These are phyloP conservation scores for Hyperoodon ampullatus DNA, from an alignment of 2,113 vertebrate genomes.

Conservation along the genomic window DNA sequence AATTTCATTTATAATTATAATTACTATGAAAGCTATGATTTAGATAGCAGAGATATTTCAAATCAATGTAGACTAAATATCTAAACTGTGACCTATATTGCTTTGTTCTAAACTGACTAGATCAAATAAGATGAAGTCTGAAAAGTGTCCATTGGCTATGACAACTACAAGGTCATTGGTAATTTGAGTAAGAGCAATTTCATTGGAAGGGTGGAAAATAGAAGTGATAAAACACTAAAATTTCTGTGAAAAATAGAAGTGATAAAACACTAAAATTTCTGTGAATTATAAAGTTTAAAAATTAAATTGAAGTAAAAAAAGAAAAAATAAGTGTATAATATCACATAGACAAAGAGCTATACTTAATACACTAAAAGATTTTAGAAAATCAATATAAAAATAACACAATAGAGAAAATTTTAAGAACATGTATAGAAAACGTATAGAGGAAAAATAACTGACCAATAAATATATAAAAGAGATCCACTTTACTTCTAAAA, in stretches of 20 bases:
- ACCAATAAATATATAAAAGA: neutral
- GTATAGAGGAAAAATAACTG: neutral
- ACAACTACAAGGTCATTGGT: neutral
- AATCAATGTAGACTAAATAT: neutral
- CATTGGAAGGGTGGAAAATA: neutral
- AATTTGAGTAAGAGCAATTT: slow-evolving; percentile 35
- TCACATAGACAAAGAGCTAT: neutral
- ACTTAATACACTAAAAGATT: neutral
- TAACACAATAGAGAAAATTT: neutral
- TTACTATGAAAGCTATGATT: slow-evolving; percentile 19
- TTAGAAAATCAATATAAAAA: neutral
- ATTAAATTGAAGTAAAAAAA: neutral
- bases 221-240: neutral
- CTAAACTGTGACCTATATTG: neutral
- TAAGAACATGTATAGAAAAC: neutral
- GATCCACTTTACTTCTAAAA: slow-evolving; percentile 12
- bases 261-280: neutral
- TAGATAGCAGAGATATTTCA: slow-evolving; percentile 21
- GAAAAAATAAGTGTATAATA: neutral
- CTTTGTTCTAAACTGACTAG: slow-evolving; percentile 33
- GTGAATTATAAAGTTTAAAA: slow-evolving; percentile 3
- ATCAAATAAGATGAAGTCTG: neutral
- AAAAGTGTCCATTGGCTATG: neutral
- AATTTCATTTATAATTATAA: slow-evolving; percentile 54
- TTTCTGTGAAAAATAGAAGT: neutral